A percentile compares a stretch with the other conserved stretches of the same genome.
These are phyloP conservation scores for Andrena hattorfiana DNA, from an alignment of 2,888 invertebrate species.

Conservation along the genomic window DNA sequence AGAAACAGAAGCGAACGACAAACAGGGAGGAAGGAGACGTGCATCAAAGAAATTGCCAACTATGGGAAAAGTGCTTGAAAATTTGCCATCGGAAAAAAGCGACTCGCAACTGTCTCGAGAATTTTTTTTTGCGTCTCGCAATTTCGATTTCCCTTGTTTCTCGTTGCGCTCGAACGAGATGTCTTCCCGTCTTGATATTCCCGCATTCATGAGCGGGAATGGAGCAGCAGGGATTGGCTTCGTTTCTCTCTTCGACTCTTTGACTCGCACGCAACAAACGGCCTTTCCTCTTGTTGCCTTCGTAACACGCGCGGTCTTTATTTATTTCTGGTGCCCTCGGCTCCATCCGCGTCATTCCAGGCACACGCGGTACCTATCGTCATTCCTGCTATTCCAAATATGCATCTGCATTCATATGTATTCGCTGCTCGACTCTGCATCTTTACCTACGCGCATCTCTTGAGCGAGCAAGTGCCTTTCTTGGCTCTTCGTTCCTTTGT, in stretches of 20 bases:
- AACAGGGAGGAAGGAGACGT: slow-evolving; percentile 1
- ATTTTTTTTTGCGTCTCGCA: no score
- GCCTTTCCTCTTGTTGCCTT: not conserved
- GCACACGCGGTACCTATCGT: not conserved
- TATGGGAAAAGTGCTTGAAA: not conserved
- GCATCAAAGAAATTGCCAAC: slow-evolving; percentile 33
- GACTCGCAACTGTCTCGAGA: no score
- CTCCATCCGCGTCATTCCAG: not conserved
- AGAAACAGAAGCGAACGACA: slow-evolving; percentile 20
- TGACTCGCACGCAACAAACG: slow-evolving; percentile 16
- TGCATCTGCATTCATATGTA: not conserved
- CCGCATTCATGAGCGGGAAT: not conserved
- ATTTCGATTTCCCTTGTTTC: no score
- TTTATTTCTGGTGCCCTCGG: not conserved
- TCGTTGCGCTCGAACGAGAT: no score
- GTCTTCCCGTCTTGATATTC: not conserved
- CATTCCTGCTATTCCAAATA: not conserved
- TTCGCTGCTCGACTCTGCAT: not conserved
- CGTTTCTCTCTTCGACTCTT: slow-evolving; percentile 19
- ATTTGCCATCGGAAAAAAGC: not conserved
- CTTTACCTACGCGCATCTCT: not conserved
- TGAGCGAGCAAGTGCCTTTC: not conserved
- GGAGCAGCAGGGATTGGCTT: not conserved
- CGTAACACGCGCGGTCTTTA: not conserved
- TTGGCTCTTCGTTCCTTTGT: no score